Evolutionary conservation across 2,888 invertebrate species (phyloP), one percentile per base, ranked within the genome.

Genomic region (Sinotaia quadrata): DNA sequence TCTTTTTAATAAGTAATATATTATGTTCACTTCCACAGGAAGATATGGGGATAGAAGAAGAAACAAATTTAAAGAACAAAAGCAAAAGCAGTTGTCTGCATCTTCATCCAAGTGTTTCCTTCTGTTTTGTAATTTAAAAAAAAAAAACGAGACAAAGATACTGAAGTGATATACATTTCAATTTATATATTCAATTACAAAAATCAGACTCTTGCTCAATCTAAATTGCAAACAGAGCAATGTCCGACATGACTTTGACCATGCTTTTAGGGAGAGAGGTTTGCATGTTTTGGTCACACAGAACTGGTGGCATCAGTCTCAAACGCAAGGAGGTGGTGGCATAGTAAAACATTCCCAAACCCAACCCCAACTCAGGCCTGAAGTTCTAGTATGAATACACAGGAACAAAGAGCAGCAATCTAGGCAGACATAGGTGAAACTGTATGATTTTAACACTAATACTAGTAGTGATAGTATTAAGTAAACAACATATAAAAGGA

Each of bases 161-260:
- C 10, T 12, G 8, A 41, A 41, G 18, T 12, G 41, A 15, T 18
- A 10, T 41, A 12, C 8, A 10, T 41, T 18, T 41, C 8, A 12
- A 15, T 10, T 18, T 41, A 10, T 41, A 10, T 41, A 15, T 12
- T 41, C 41, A 41, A 15, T 18, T 12, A 41, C 18, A 41, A 10
- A 41, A 15, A 15, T 41, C 41, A 41, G 41, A 12, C 41, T 41
- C 18, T n/a, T n/a, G n/a, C n/a, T n/a, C 15, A 49, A 47, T 31
- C 49, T 41, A 34, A 49, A n/a, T 21, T 47, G 51, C 62, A 34
- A 62, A 31, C 36, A 51, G 18, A 62, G 34, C 49, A 49, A 27
- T 31, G 61, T 31, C 44, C 56, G 65, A 65, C 65, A 65, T 65
- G 65, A 65, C 65, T 65, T 56, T 37, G 65, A 65, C 65, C 65